phyloP scores from a whole-genome alignment of 2,797 vertebrate genomes.

The Triplophysa yarkandensis region DNA sequence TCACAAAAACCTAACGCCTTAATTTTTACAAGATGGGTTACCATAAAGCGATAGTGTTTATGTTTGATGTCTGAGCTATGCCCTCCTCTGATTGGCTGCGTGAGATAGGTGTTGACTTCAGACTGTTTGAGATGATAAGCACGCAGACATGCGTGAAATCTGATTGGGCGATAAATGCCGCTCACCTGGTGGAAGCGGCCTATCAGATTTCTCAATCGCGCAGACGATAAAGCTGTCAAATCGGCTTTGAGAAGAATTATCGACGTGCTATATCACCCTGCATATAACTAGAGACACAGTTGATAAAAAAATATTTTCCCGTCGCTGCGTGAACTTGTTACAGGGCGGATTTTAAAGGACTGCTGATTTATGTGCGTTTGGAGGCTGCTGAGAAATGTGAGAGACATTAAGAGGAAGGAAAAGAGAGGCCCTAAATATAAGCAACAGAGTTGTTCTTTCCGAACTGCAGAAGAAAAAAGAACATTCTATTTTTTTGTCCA shows the following conservation, averaged over 20 bases:
- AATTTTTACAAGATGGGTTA: background rate
- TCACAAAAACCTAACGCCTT: background rate
- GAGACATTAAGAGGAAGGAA: background rate
- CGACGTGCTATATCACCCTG: slow-evolving; percentile 52
- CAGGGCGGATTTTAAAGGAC: slow-evolving; percentile 27
- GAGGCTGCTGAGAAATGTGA: slow-evolving; percentile 21
- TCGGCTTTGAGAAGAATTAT: slow-evolving; percentile 66
- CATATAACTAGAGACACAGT: slow-evolving; percentile 48
- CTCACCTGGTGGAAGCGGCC: slow-evolving; percentile 65
- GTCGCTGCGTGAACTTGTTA: slow-evolving; percentile 35
- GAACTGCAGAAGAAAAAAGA: background rate
- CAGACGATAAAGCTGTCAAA: slow-evolving; percentile 71
- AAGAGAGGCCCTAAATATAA: slow-evolving; percentile 21
- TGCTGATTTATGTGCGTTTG: slow-evolving; percentile 17
- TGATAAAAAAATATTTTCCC: slow-evolving; percentile 35
- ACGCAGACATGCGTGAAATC: slow-evolving; percentile 73
- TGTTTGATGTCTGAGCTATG: slow-evolving; percentile 54
- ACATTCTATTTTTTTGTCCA: too few species aligned
- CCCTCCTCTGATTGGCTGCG: slow-evolving; percentile 41
- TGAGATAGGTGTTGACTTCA: slow-evolving; percentile 54
- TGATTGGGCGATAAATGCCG: slow-evolving; percentile 66
- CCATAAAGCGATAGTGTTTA: slow-evolving; percentile 43
- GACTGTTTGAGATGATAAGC: slow-evolving; percentile 65
- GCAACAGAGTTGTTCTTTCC: slow-evolving; percentile 15
- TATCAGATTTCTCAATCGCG: slow-evolving; percentile 72